Conservation (phyloP, 2,113 vertebrate genomes). For the Ictalurus punctatus region DNA sequence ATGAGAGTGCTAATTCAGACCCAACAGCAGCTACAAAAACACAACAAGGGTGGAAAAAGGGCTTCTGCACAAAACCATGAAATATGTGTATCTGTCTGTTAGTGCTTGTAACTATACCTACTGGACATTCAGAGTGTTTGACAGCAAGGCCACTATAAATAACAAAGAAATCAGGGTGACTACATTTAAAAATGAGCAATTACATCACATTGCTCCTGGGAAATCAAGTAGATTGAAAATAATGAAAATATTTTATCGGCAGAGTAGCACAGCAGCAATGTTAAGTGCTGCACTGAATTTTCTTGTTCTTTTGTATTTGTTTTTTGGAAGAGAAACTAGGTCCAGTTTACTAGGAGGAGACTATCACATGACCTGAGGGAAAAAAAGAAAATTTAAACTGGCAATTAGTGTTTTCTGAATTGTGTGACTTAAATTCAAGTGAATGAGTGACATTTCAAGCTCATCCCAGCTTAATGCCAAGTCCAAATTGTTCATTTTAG, state of each 20-base stretch:
- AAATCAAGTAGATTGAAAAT: background rate
- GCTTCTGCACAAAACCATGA: background rate
- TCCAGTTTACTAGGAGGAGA: background rate
- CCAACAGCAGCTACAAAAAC: conserved; percentile 46
- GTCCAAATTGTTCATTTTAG: background rate
- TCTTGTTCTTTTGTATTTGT: background rate
- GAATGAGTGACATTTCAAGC: background rate
- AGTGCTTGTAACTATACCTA: background rate
- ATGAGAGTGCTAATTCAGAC: conserved; percentile 47
- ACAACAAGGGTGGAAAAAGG: background rate
- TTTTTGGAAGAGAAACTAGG: background rate
- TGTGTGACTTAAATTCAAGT: background rate
- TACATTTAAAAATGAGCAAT: background rate
- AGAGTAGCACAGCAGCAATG: background rate
- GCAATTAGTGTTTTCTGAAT: background rate
- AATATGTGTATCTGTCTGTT: background rate
- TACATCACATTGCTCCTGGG: background rate
- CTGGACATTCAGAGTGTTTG: background rate
- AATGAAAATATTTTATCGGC: background rate
- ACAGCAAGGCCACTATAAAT: background rate
- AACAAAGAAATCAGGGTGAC: background rate
- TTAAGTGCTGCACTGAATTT: background rate
- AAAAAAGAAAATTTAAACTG: background rate
- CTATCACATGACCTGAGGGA: background rate
- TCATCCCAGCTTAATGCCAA: background rate